Percentiles rank a stretch among this genome's conserved stretches.
Evolutionary conservation across 2,888 invertebrate genomes (phyloP).

Genomic region (Herminia tarsipennalis): DNA sequence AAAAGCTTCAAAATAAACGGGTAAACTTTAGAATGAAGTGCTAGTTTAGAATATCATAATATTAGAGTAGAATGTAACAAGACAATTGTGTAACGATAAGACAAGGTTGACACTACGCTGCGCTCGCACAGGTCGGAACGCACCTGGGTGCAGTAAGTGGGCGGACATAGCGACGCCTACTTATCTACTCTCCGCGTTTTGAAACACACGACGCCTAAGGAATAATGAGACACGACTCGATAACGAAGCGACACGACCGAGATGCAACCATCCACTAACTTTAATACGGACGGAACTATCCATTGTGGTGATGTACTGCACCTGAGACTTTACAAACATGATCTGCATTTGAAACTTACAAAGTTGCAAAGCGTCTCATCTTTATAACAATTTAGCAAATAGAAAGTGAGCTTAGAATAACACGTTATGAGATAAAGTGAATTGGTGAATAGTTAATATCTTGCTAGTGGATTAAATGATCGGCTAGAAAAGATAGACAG

Average conservation of each 20-base stretch:
- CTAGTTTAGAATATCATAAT: conserved; percentile 21
- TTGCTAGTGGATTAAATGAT: too few species aligned
- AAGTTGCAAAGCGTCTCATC: too few species aligned
- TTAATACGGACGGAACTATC: conserved; percentile 7
- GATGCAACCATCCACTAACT: conserved; percentile 33
- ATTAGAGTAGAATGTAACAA: conserved; percentile 48
- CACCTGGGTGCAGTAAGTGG: conserved; percentile 77
- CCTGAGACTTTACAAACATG: too few species aligned
- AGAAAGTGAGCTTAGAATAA: too few species aligned
- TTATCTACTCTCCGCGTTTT: conserved; percentile 55
- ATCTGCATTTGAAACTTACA: too few species aligned
- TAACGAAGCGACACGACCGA: conserved; percentile 43
- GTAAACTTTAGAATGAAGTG: conserved; percentile 3
- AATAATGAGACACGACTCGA: conserved; percentile 59
- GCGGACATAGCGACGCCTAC: conserved; percentile 67
- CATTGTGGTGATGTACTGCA: too few species aligned
- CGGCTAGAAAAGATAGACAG: too few species aligned
- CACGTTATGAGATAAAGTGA: too few species aligned
- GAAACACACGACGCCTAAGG: conserved; percentile 55
- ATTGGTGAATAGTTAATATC: too few species aligned
- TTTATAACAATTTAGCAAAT: too few species aligned
- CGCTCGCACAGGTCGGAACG: conserved; percentile 48
- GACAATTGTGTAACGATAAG: conserved; percentile 59
- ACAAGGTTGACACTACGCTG: conserved; percentile 56
- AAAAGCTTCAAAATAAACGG: not conserved